Conservation (phyloP, 2,113 vertebrate genomes). For the Cyrtonyx montezumae region DNA sequence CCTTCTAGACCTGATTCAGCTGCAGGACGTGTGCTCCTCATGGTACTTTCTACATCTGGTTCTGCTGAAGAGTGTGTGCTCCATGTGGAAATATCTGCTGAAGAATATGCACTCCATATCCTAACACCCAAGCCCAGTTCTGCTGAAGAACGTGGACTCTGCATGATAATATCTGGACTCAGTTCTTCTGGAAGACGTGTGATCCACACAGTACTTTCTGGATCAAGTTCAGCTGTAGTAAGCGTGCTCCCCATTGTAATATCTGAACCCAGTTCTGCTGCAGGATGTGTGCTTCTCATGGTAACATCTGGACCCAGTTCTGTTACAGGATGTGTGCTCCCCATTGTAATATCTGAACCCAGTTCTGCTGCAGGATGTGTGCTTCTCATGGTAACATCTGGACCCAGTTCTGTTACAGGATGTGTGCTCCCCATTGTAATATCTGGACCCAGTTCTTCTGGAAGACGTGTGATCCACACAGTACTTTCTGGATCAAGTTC, state of each 20-base stretch:
- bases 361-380: not conserved
- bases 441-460: not conserved
- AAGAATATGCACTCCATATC: not conserved
- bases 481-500: not conserved
- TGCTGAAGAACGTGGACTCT: not conserved
- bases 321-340: accelerated
- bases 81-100: not conserved
- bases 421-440: not conserved
- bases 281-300: accelerated
- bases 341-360: accelerated
- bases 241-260: accelerated
- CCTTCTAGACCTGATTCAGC: not conserved
- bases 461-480: no score
- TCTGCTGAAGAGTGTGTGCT: not conserved
- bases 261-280: no score
- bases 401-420: not conserved
- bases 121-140: not conserved
- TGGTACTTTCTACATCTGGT: not conserved
- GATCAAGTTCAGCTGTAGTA: not conserved
- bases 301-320: no score
- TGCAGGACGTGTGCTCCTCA: not conserved
- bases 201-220: not conserved
- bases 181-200: not conserved
- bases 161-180: not conserved
- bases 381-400: no score